Evolutionary conservation across 2,113 vertebrate species (phyloP).

Genomic region (Ahaetulla prasina): DNA sequence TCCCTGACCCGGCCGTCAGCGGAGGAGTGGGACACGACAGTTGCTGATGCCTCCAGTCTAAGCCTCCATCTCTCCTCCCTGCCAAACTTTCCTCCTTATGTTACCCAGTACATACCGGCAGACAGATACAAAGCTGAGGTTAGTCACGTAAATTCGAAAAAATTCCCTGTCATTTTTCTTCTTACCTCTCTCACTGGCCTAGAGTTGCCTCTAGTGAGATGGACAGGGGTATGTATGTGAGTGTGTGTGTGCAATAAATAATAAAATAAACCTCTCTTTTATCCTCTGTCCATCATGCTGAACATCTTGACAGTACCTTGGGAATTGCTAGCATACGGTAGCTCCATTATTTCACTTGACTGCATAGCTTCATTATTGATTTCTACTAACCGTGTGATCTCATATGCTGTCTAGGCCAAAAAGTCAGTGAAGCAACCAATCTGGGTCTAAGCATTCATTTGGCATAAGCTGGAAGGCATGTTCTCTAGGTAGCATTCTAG

Average conservation of each 20-base stretch:
- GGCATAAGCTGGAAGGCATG: not conserved
- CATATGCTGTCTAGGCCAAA: not conserved
- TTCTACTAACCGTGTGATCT: not conserved
- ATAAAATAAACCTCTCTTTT: not conserved
- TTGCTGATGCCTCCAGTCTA: not conserved
- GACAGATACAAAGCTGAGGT: not conserved
- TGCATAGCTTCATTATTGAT: not conserved
- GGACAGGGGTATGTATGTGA: not conserved
- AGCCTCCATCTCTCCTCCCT: not conserved
- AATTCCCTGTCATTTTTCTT: not conserved
- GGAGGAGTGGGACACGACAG: no score
- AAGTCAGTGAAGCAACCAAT: not conserved
- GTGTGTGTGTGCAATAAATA: not conserved
- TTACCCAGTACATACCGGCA: not conserved
- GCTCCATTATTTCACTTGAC: not conserved
- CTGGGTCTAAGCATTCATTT: not conserved
- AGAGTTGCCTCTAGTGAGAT: not conserved
- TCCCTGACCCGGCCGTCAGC: no score
- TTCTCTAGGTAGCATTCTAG: not conserved
- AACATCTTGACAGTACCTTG: not conserved
- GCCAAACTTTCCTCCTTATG: not conserved
- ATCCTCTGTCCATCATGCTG: not conserved
- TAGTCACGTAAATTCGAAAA: not conserved
- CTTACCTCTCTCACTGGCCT: not conserved
- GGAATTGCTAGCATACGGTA: not conserved